Conservation (phyloP, 2,888 invertebrate genomes). For the Drepanosiphum platanoidis region DNA sequence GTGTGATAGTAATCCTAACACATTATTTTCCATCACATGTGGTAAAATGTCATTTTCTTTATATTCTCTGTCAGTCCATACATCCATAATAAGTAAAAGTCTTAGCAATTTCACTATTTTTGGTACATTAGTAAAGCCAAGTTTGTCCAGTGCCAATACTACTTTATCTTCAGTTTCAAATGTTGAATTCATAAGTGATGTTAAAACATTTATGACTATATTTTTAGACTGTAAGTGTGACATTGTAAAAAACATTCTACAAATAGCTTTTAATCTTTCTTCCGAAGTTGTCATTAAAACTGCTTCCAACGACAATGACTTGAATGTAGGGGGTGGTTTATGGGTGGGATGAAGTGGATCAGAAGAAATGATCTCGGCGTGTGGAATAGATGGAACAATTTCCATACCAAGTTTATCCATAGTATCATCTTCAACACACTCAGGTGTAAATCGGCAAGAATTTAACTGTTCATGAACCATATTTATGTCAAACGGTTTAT, state of each 20-base stretch:
- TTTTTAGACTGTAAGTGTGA: conserved; percentile 47
- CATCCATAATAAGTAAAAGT: conserved; percentile 53
- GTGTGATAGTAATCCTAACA: conserved; percentile 38
- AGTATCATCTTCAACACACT: conserved; percentile 48
- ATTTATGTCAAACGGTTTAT: conserved; percentile 48
- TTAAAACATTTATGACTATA: conserved; percentile 51
- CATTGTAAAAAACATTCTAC: conserved; percentile 44
- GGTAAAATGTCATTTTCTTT: conserved; percentile 48
- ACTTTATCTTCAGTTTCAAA: conserved; percentile 48
- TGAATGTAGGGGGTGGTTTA: conserved; percentile 2
- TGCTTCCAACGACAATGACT: conserved; percentile 47
- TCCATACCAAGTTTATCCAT: conserved; percentile 58
- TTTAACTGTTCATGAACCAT: conserved; percentile 37
- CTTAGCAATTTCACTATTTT: conserved; percentile 49
- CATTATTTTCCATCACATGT: conserved; percentile 48
- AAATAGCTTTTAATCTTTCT: conserved; percentile 49
- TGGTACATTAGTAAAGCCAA: conserved; percentile 51
- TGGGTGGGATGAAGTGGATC: neutral
- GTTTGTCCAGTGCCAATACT: conserved; percentile 43
- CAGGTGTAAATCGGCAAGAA: conserved; percentile 39
- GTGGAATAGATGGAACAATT: conserved; percentile 5
- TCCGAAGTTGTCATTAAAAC: conserved; percentile 49
- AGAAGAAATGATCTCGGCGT: neutral
- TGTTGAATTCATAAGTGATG: conserved; percentile 50
- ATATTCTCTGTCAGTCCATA: conserved; percentile 53